Evolutionary conservation across 2,797 vertebrate species (phyloP).

Genomic region (Sebastes diaconus): DNA sequence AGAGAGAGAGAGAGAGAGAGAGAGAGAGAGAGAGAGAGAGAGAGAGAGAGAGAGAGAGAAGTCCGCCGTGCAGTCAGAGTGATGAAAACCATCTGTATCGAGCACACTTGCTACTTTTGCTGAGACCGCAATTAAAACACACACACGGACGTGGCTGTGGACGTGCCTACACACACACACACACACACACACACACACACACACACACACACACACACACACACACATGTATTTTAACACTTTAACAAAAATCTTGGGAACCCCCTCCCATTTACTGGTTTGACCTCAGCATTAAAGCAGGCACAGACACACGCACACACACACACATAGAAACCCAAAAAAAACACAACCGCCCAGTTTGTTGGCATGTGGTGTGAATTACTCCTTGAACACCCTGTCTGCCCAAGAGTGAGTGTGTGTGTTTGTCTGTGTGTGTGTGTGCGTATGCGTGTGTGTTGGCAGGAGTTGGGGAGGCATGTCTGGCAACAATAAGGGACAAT

Average conservation of each 20-base stretch:
- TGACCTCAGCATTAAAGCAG: constrained; percentile 79
- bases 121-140: constrained; percentile 82
- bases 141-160: constrained; percentile 43
- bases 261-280: constrained; percentile 75
- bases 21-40: constrained; percentile 44
- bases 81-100: constrained; percentile 85
- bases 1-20: constrained; percentile 27
- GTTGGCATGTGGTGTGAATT: constrained; percentile 86
- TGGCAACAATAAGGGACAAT: constrained; percentile 87
- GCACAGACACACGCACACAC: constrained; percentile 46
- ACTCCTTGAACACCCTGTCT: constrained; percentile 79
- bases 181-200: constrained; percentile 12
- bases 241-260: constrained; percentile 66
- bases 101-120: constrained; percentile 83
- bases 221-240: constrained; percentile 63
- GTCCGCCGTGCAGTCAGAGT: constrained; percentile 65
- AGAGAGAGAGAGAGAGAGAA: constrained; percentile 55
- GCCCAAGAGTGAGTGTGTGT: constrained; percentile 59
- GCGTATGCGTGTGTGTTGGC: constrained; percentile 70
- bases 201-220: constrained; percentile 34
- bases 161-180: constrained; percentile 19
- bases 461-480: constrained; percentile 75
- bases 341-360: constrained; percentile 78
- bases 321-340: constrained; percentile 44
- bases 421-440: constrained; percentile 44